Base-by-base conservation (phyloP, 2,797 vertebrate genomes). In the Danionella dracula region DNA sequence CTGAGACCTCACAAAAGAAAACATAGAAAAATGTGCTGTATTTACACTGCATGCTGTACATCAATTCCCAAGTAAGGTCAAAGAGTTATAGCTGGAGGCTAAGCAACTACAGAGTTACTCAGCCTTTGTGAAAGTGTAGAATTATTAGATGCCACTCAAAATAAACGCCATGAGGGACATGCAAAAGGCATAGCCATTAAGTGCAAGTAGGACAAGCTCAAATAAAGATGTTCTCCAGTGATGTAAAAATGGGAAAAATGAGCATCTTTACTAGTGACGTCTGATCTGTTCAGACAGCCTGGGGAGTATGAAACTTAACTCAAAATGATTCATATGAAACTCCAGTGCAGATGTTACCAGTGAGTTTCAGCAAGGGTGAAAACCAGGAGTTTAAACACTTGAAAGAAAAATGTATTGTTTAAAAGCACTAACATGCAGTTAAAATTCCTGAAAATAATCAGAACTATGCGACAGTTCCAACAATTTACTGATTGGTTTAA, bases 121-220 rank as follows among this genome's bases (percentile, higher is more conserved):
- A 55, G 64, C 55, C 61, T 40, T 12, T 8, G 41, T 58, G 59
- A 70, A 72, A 75, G 42, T 76, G 70, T 13, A n/a, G 12, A 27
- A 63, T 66, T 70, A 46, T 65, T 71, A 48, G 72, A 61, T 37
- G 54, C 35, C 40, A 34, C 23, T 66, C 51, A 46, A 29, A 58
- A 35, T 17, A 53, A 59, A 77, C 50, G 70, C 78, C 66, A 15
- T 8, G 23, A 68, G 73, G 59, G 63, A 73, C 50, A 50, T 21
- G 20, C 45, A 45, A 29, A 35, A 66, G 21, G 29, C 27, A 44
- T 51, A 29, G 32, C 50, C 51, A n/a, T 17, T 50, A 23, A 58
- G 13, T 27, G 48, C 37, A 70, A 27, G 6, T 27, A 27, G 6
- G 23, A 27, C 23, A 27, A 3, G 23, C 23, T 27, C 23, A 3